Base-by-base conservation (phyloP, 2,888 invertebrate genomes). In the Venustoraphidia nigricollis region DNA sequence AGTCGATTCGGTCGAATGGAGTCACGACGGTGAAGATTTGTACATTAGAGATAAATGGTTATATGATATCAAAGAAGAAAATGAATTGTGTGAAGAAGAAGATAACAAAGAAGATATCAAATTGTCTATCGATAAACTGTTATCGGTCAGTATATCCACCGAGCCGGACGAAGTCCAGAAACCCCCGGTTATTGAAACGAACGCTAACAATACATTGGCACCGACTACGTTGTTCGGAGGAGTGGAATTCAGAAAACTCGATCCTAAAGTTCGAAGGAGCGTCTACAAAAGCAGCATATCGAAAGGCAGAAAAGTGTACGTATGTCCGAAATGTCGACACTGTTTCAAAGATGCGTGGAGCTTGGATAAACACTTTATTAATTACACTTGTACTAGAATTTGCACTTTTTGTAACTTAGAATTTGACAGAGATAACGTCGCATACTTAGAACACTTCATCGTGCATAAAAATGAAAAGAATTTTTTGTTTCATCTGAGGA, bases 41-140 rank as follows among this genome's bases (percentile, higher is more conserved):
- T 27, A 17, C n/a, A 27, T 47, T 17, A 17, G 47, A n/a, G 38
- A 47, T 43, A 36, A 42, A 37, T 47, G 47, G 47, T 10, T 47
- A 8, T 11, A 11, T 10, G 13, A 27, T 9, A 10, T 10, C 10
- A 41, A 36, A 13, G 34, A 17, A 10, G 10, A 35, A 5, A 14
- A 36, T 8, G 13, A 11, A 5, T 9, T 10, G 9, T 10, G 9
- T 13, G 44, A 44, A 36, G 36, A 14, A 36, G 36, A 14, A 36
- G 36, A 45, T 14, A 37, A 36, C 11, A 38, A 36, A 5, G 45
- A 45, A 10, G 37, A 36, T 37, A 27, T 27, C 6, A 27, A 27
- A 27, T 27, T 27, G 27, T 27, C 27, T 27, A 27, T 27, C 6
- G 27, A 27, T 6, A 27, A 27, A 27, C 27, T 27, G 27, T 27